Percentiles rank a stretch among this genome's conserved stretches.
Conservation (phyloP, 1,140 invertebrate genomes). For the Octopus bimaculoides region DNA sequence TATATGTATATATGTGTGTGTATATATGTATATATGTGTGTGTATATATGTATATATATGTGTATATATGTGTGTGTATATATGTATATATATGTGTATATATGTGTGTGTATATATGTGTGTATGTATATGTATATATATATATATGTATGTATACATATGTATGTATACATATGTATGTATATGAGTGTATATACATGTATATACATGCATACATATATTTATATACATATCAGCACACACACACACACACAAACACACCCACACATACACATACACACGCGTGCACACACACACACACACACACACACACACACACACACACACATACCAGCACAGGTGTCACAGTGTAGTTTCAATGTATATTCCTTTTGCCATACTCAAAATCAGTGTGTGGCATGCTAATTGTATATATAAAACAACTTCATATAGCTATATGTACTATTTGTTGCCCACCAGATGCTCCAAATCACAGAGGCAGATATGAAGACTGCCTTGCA, state of each 20-base stretch:
- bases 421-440: too few species aligned
- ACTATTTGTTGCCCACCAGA: too few species aligned
- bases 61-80: neutral
- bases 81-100: neutral
- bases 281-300: neutral
- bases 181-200: neutral
- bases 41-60: neutral
- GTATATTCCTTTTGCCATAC: too few species aligned
- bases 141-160: neutral
- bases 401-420: too few species aligned
- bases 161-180: neutral
- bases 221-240: neutral
- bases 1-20: neutral
- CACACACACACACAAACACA: neutral
- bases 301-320: too few species aligned
- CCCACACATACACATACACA: neutral
- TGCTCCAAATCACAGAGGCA: too few species aligned
- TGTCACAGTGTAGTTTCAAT: too few species aligned
- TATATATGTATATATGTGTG: neutral
- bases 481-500: too few species aligned
- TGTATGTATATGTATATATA: neutral
- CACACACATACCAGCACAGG: too few species aligned
- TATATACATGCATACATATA: neutral
- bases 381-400: too few species aligned
- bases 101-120: neutral